Evolutionary conservation across 2,113 vertebrate species (phyloP).

Genomic region (Meles meles): DNA sequence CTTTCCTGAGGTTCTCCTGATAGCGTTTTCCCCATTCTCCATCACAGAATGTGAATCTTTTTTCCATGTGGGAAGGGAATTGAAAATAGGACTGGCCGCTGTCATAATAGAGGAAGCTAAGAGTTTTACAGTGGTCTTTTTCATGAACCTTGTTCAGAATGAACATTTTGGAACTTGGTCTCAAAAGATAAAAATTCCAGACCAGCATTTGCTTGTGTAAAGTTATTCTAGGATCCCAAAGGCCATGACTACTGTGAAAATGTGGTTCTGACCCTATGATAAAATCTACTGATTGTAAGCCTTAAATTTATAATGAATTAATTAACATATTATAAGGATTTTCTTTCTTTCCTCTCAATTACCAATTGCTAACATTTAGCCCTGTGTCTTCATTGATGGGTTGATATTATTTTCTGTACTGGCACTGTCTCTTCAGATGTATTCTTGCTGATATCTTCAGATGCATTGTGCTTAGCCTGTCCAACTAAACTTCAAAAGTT

Average conservation of each 20-base stretch:
- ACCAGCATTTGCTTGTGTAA: neutral
- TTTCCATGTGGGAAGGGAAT: neutral
- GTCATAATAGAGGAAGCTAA: neutral
- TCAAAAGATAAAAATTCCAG: neutral
- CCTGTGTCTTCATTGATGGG: neutral
- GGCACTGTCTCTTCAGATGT: neutral
- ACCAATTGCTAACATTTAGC: neutral
- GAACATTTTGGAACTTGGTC: neutral
- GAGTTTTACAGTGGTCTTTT: neutral
- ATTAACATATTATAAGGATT: neutral
- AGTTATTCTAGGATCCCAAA: neutral
- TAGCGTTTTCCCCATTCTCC: neutral
- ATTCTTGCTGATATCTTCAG: neutral
- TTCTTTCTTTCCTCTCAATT: neutral
- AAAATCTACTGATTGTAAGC: neutral
- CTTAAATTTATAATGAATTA: neutral
- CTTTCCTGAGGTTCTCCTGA: neutral
- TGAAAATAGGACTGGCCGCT: neutral
- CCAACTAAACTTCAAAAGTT: neutral
- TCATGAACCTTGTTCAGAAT: neutral
- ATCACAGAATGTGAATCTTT: neutral
- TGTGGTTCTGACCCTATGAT: neutral
- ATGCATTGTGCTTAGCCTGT: neutral
- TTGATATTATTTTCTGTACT: neutral
- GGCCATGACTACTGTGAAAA: neutral